phyloP scores from a whole-genome alignment of 1,140 invertebrate species.

The Apis mellifera region Amel_HAv3.1 CM009938.2:1120501-1121000 shows the following conservation, averaged over 20 bases:
- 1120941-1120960: not conserved
- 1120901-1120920: not conserved
- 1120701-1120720: slow-evolving; percentile 28
- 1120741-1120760: slow-evolving; percentile 35
- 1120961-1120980: no score
- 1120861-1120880: slow-evolving; percentile 32
- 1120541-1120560: not conserved
- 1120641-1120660: no score
- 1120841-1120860: not conserved
- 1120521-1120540: not conserved
- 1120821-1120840: slow-evolving; percentile 28
- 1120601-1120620: slow-evolving; percentile 1
- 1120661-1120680: not conserved
- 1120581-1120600: not conserved
- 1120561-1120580: not conserved
- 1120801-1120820: not conserved
- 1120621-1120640: not conserved
- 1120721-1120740: slow-evolving; percentile 16
- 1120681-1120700: not conserved
- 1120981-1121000: no score
- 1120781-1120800: slow-evolving; percentile 31
- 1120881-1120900: slow-evolving; percentile 20
- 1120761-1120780: slow-evolving; percentile 42
- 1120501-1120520: not conserved
- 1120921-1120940: no score